phyloP scores from a whole-genome alignment of 2,797 vertebrate species.

The Pseudocheirus occidentalis region DNA sequence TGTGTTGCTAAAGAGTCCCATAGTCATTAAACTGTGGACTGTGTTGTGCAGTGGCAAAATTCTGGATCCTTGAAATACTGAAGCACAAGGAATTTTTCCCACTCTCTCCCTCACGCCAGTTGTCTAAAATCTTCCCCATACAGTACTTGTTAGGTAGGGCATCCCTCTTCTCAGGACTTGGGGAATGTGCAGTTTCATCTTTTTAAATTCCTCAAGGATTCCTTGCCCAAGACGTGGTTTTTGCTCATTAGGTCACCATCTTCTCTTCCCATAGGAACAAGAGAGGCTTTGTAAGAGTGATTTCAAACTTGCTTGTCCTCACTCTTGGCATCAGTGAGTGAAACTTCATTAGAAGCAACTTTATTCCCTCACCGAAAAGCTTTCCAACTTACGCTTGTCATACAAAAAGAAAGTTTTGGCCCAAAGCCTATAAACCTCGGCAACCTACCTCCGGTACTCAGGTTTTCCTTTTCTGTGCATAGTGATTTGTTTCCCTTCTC shows the following conservation, averaged over 20 bases:
- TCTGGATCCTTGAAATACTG: not conserved
- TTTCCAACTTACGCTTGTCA: not conserved
- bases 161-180: not conserved
- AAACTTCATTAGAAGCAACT: not conserved
- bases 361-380: not conserved
- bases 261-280: not conserved
- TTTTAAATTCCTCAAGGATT: not conserved
- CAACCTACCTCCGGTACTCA: not conserved
- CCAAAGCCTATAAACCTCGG: not conserved
- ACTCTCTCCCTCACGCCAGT: not conserved
- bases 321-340: not conserved
- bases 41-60: not conserved
- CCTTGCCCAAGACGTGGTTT: not conserved
- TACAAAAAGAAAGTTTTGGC: slow-evolving; percentile 7
- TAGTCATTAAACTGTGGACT: not conserved
- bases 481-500: not conserved
- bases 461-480: not conserved
- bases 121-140: not conserved
- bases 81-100: not conserved
- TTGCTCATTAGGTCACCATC: not conserved
- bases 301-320: not conserved
- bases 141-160: not conserved
- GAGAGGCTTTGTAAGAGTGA: not conserved
- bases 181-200: not conserved
- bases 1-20: not conserved